Evolutionary conservation across 1,140 invertebrate genomes (phyloP).

Genomic region (Brachionus paranguensis): DNA sequence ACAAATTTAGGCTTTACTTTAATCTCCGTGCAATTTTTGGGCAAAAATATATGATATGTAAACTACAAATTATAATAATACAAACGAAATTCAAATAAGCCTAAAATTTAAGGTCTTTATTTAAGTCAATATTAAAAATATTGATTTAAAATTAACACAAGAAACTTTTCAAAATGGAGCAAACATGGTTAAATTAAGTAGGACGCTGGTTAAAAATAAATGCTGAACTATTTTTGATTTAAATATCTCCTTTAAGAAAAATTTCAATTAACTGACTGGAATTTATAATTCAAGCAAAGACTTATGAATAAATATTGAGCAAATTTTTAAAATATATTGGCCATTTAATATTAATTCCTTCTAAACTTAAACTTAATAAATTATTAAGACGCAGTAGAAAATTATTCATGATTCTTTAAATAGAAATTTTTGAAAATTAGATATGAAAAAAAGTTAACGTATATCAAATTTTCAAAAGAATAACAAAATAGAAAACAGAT

Average conservation of each 20-base stretch:
- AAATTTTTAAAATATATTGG: no score
- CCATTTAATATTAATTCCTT: no score
- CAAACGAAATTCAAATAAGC: neutral
- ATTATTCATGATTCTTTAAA: neutral
- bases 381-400: neutral
- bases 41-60: neutral
- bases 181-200: neutral
- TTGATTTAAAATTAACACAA: neutral
- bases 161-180: neutral
- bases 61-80: neutral
- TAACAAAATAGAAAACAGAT: neutral
- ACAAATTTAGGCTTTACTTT: neutral
- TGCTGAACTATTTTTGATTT: neutral
- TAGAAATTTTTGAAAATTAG: neutral
- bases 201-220: neutral
- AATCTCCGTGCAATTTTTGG: neutral
- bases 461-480: neutral
- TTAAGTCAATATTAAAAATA: neutral
- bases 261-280: neutral
- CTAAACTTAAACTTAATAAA: no score
- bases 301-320: no score
- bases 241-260: neutral
- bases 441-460: no score
- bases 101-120: neutral
- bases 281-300: no score